phyloP scores from a whole-genome alignment of 2,797 vertebrate genomes.

The Gallinago stenura region DNA sequence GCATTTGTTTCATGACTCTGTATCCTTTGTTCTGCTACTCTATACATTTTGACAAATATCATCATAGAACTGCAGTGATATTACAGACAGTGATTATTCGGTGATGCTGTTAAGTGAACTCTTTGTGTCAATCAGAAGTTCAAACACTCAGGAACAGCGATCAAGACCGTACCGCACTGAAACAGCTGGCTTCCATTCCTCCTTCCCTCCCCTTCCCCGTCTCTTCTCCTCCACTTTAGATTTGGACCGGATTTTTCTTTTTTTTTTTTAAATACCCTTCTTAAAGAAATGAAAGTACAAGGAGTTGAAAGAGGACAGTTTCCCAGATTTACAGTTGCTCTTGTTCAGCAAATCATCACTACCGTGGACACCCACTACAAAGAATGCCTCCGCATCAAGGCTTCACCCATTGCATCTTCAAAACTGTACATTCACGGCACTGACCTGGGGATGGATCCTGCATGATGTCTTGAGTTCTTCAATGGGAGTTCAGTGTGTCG shows the following conservation, averaged over 20 bases:
- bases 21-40: slow-evolving; percentile 36
- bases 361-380: neutral
- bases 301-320: neutral
- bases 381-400: neutral
- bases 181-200: slow-evolving; percentile 30
- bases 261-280: neutral
- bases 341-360: neutral
- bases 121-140: slow-evolving; percentile 43
- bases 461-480: neutral
- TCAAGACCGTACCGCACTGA: neutral
- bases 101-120: neutral
- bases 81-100: neutral
- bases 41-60: neutral
- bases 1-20: neutral
- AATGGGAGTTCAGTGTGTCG: neutral
- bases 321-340: neutral
- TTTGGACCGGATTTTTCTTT: neutral
- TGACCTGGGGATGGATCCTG: neutral
- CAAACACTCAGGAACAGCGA: neutral
- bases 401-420: neutral
- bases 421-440: neutral
- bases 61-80: neutral
- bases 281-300: neutral
- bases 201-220: neutral
- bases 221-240: neutral